Percentiles rank a stretch among this genome's conserved stretches.
Evolutionary conservation across 2,797 vertebrate species (phyloP).

Genomic region (Loriculus beryllinus): DNA sequence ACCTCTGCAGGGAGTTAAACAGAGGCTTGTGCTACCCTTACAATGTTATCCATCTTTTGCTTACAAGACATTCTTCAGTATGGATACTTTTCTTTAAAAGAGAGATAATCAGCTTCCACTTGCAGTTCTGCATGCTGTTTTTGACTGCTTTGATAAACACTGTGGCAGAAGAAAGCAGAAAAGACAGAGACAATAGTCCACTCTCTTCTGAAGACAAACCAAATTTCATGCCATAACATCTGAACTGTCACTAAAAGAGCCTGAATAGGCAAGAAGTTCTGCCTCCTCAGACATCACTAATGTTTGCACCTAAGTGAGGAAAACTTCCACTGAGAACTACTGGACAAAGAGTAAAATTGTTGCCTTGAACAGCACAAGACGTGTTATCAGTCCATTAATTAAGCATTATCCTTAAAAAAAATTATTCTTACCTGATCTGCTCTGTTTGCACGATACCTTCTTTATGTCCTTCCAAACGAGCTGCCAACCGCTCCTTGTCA

Average conservation of each 20-base stretch:
- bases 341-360: neutral
- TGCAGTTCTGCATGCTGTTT: neutral
- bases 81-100: neutral
- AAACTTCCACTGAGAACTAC: neutral
- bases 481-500: constrained; percentile 96
- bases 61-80: neutral
- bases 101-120: neutral
- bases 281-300: neutral
- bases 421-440: constrained; percentile 88
- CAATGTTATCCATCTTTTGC: neutral
- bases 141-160: neutral
- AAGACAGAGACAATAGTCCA: neutral
- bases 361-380: neutral
- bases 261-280: neutral
- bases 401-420: neutral
- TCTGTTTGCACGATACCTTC: constrained; percentile 98
- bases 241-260: neutral
- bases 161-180: neutral
- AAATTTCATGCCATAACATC: neutral
- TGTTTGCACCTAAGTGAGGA: neutral
- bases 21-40: neutral
- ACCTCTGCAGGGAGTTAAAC: neutral
- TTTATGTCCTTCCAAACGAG: constrained; percentile 96
- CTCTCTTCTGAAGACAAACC: neutral
- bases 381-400: neutral